A percentile compares a stretch with the other conserved stretches of the same genome.
Conservation (phyloP, 2,797 vertebrate genomes). For the Dallia pectoralis region DNA sequence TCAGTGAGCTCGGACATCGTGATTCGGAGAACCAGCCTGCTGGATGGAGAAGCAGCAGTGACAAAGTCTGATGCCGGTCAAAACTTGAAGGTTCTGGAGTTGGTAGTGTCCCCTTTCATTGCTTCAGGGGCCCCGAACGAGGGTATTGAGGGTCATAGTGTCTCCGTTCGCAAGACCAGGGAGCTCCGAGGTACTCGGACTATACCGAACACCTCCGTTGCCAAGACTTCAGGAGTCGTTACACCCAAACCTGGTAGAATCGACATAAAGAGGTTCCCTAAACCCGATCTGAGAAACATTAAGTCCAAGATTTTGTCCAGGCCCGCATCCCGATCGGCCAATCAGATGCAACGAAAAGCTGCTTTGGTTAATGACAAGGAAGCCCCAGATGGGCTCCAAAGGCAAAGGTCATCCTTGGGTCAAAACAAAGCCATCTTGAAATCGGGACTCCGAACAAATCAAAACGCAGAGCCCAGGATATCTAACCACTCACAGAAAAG, state of each 20-base stretch:
- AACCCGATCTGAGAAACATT: constrained; percentile 79
- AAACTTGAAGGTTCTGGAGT: constrained; percentile 38
- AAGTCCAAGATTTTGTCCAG: constrained; percentile 82
- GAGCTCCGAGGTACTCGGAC: not conserved
- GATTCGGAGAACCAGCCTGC: constrained; percentile 33
- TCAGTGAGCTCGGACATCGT: constrained; percentile 66
- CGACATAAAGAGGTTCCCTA: constrained; percentile 75
- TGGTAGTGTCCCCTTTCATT: constrained; percentile 47
- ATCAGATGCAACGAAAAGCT: constrained; percentile 54
- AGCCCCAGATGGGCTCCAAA: constrained; percentile 22
- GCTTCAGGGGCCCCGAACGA: constrained; percentile 17
- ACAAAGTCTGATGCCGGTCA: constrained; percentile 1
- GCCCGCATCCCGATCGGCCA: constrained; percentile 59
- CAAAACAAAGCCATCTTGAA: constrained; percentile 42
- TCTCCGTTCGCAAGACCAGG: constrained; percentile 22
- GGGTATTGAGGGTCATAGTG: constrained; percentile 12
- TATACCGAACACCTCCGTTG: not conserved
- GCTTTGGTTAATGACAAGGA: constrained; percentile 35
- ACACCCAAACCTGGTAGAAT: constrained; percentile 59
- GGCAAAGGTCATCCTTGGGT: constrained; percentile 41
- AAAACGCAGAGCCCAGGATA: constrained; percentile 13
- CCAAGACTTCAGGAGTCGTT: constrained; percentile 12
- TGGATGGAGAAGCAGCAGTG: not conserved
- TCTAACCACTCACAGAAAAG: constrained; percentile 11
- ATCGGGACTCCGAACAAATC: constrained; percentile 24